These are phyloP conservation scores for Odontocolon sp. DNA, from an alignment of 2,888 invertebrate genomes.

Conservation along the genomic window DNA sequence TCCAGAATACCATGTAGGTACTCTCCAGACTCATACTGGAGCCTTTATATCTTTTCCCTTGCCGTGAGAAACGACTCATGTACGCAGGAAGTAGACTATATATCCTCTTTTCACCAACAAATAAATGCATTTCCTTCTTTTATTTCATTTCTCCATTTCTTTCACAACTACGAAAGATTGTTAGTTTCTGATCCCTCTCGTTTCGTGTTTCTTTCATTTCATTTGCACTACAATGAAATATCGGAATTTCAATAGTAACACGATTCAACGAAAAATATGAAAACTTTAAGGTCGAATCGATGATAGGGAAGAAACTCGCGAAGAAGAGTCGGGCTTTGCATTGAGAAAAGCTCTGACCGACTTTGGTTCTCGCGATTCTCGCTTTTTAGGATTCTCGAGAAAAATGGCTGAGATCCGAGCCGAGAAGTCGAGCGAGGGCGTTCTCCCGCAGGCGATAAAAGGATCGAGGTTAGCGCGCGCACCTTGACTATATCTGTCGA, in stretches of 20 bases:
- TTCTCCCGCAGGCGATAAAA: slow-evolving; percentile 48
- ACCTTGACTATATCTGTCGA: slow-evolving; percentile 22
- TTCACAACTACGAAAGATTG: too few relatives aligned
- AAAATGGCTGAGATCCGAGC: slow-evolving; percentile 31
- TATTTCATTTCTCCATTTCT: background rate
- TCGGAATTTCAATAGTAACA: background rate
- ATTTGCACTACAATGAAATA: background rate
- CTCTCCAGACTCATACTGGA: slow-evolving; percentile 4
- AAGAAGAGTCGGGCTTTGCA: slow-evolving; percentile 18
- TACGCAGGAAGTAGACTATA: background rate
- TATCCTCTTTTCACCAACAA: background rate
- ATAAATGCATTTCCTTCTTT: slow-evolving; percentile 4
- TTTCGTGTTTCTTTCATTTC: too few relatives aligned
- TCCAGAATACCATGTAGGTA: slow-evolving; percentile 4
- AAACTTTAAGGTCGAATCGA: background rate
- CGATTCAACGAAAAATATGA: background rate
- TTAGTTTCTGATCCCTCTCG: too few relatives aligned
- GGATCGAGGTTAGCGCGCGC: slow-evolving; percentile 42
- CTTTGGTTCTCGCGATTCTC: slow-evolving; percentile 28
- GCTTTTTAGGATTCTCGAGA: slow-evolving; percentile 42
- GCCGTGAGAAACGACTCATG: slow-evolving; percentile 17
- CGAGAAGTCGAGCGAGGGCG: slow-evolving; percentile 3
- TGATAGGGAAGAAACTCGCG: background rate
- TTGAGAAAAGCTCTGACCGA: slow-evolving; percentile 25
- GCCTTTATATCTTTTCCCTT: slow-evolving; percentile 12